Base-by-base conservation (phyloP, 2,888 invertebrate species). In the Brachynemurus nebulosus region DNA sequence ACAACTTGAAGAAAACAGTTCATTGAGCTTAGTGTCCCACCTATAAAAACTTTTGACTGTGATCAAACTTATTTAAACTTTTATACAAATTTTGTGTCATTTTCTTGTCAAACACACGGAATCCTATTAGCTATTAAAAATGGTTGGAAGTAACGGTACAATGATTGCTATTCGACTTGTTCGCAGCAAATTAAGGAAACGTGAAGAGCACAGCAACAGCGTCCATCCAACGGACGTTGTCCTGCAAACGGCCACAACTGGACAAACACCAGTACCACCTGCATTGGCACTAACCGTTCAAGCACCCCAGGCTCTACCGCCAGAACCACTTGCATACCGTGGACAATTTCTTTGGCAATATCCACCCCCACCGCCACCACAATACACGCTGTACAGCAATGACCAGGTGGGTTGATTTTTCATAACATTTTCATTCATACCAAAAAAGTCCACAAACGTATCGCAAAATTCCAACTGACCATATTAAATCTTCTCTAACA, bases 91-190 rank as follows among this genome's bases (percentile, higher is more conserved):
- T n/a, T n/a, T n/a, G n/a, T n/a, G n/a, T n/a, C n/a, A n/a, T n/a
- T n/a, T n/a, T 27, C 27, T 30, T 30, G 14, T 30, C 30, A 30
- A 30, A 12, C 30, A n/a, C n/a, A 30, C 30, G 30, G 30, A 30
- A 14, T 30, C 30, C 11, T 30, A 30, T 30, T 30, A 30, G n/a
- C 14, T 12, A 30, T 23, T 12, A 27, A 30, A 74, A 61, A 85
- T 86, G 85, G 85, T 86, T 67, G 85, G 85, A 67, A 83, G 77
- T 69, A 83, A 83, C 70, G 83, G 82, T 66, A 83, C 83, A 63
- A 77, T 86, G 79, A 81, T 83, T 69, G 84, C 86, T 66, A 82
- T 86, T 66, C 86, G 86, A 70, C 80, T 86, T 79, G 86, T 86
- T 70, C 85, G 85, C 78, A 86, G 85, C 70, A 86, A 86, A 73